Conservation (phyloP, 2,113 vertebrate genomes). For the Ariopsis seemanni region DNA sequence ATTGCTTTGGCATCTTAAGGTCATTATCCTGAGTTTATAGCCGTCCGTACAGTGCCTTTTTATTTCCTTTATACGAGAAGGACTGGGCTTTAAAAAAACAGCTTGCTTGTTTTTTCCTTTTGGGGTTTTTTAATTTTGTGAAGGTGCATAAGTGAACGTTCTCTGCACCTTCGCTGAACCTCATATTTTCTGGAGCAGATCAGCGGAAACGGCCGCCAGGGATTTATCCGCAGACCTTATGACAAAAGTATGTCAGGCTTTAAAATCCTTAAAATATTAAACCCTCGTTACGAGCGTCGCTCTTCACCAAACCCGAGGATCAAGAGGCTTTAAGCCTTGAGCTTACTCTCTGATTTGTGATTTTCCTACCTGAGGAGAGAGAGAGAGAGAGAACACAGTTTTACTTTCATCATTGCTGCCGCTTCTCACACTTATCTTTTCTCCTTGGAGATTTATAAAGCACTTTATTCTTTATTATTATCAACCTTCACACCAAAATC, state of each 20-base stretch:
- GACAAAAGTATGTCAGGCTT: constrained; percentile 39
- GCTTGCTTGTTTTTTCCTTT: constrained; percentile 68
- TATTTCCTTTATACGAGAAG: constrained; percentile 69
- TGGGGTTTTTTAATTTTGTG: constrained; percentile 61
- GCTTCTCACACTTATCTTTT: background rate
- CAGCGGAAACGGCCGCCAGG: constrained; percentile 42
- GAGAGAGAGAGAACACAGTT: constrained; percentile 4
- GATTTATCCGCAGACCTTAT: constrained; percentile 44
- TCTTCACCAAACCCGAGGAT: constrained; percentile 38
- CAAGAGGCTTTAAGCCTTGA: constrained; percentile 18
- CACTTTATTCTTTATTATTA: background rate
- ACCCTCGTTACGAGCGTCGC: constrained; percentile 40
- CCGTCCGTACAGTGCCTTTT: constrained; percentile 74
- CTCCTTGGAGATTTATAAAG: background rate
- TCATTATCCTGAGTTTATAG: constrained; percentile 77
- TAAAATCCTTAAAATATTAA: constrained; percentile 43
- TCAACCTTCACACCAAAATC: background rate
- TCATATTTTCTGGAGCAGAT: constrained; percentile 49
- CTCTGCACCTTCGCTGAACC: constrained; percentile 66
- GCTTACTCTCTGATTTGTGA: constrained; percentile 24
- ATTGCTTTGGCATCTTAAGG: constrained; percentile 74
- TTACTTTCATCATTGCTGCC: background rate
- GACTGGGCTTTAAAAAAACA: constrained; percentile 67
- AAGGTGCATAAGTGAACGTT: constrained; percentile 53
- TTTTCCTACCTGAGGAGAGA: constrained; percentile 30